These are phyloP conservation scores for Notospermus geniculatus DNA, from an alignment of 1,140 invertebrate genomes.

Conservation along the genomic window DNA sequence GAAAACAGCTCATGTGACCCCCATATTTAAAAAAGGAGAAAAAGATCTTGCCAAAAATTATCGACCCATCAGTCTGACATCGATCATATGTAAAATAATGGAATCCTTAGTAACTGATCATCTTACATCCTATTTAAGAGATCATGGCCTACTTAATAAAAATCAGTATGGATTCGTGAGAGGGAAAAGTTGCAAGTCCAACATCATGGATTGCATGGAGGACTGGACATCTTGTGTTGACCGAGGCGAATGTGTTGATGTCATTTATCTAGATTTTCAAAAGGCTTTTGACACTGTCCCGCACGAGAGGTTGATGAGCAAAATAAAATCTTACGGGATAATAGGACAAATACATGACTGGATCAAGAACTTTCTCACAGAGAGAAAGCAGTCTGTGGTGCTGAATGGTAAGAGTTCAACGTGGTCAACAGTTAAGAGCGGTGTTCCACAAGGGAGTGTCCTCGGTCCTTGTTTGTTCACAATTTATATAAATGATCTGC, in stretches of 20 bases:
- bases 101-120: constrained; percentile 25
- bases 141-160: constrained; percentile 27
- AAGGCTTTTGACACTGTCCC: too few relatives aligned
- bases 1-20: constrained; percentile 21
- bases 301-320: constrained; percentile 20
- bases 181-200: too few relatives aligned
- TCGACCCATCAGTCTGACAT: constrained; percentile 26
- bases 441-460: too few relatives aligned
- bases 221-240: too few relatives aligned
- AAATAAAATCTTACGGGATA: constrained; percentile 18
- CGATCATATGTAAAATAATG: constrained; percentile 27
- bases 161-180: too few relatives aligned
- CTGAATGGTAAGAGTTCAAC: constrained; percentile 21
- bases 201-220: too few relatives aligned
- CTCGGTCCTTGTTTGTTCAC: constrained; percentile 20
- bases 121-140: constrained; percentile 23
- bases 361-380: constrained; percentile 19
- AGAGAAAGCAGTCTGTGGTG: constrained; percentile 20
- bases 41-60: constrained; percentile 24
- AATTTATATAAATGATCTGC: too few relatives aligned
- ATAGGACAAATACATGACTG: constrained; percentile 16
- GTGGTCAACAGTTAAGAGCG: constrained; percentile 7
- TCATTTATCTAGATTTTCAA: too few relatives aligned
- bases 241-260: too few relatives aligned
- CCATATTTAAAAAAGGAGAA: constrained; percentile 24